Conservation (phyloP, 2,113 vertebrate species). For the Syngnathus scovelli region DNA sequence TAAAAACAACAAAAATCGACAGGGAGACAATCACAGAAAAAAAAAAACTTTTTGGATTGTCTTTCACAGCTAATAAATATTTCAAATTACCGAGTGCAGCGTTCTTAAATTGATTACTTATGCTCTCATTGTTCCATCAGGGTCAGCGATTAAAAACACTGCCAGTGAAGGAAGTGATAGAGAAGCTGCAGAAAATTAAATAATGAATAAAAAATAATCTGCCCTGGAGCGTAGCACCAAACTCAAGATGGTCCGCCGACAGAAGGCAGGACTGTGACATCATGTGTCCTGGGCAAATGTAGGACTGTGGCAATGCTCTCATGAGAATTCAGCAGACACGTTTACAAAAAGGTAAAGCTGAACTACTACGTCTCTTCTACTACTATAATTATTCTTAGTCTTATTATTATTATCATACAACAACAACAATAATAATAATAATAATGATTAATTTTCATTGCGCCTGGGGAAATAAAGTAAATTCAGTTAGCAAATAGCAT, state of each 20-base stretch:
- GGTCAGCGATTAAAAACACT: not conserved
- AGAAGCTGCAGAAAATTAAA: not conserved
- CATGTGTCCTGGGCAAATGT: not conserved
- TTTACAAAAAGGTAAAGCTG: not conserved
- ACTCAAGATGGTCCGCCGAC: conserved; percentile 11
- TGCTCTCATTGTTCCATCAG: conserved; percentile 6
- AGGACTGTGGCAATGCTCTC: not conserved
- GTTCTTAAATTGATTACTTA: conserved; percentile 18
- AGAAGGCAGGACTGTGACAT: not conserved
- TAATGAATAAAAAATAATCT: not conserved
- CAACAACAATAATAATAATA: no score
- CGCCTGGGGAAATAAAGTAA: not conserved
- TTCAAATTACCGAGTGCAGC: not conserved
- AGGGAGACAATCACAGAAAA: not conserved
- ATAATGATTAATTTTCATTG: not conserved
- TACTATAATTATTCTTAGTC: not conserved
- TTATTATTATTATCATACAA: no score
- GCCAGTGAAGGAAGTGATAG: not conserved
- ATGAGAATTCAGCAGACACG: not conserved
- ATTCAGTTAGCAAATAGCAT: not conserved
- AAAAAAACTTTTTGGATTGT: not conserved
- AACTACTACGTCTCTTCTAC: not conserved
- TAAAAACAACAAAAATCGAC: not conserved
- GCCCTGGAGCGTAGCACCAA: conserved; percentile 6
- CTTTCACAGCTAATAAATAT: conserved; percentile 8